Evolutionary conservation across 1,140 invertebrate genomes (phyloP).

Genomic region (Sarcophaga bullata): DNA sequence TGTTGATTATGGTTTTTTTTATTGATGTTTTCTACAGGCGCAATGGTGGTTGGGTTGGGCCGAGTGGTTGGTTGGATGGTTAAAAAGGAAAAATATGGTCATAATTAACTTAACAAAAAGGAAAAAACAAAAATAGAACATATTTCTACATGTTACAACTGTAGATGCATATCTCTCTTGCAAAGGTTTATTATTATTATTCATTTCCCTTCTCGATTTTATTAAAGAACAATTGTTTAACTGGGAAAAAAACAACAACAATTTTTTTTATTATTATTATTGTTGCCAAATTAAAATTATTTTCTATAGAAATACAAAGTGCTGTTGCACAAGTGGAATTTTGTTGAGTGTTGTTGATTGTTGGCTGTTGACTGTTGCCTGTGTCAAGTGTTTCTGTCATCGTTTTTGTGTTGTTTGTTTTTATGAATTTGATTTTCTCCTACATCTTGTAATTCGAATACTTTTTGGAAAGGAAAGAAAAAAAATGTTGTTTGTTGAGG

Average conservation of each 20-base stretch:
- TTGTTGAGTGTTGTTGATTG: not conserved
- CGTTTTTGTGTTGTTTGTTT: too few relatives aligned
- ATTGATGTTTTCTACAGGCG: too few relatives aligned
- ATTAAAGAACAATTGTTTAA: not conserved
- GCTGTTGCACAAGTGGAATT: not conserved
- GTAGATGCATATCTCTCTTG: too few relatives aligned
- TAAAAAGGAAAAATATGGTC: not conserved
- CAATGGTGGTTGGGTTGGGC: not conserved
- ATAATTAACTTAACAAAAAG: conserved; percentile 3
- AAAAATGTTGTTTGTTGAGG: not conserved
- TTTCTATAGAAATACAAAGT: conserved; percentile 1
- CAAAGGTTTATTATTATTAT: not conserved
- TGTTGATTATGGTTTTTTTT: not conserved
- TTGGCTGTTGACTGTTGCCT: not conserved
- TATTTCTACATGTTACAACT: too few relatives aligned
- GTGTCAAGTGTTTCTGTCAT: conserved; percentile 17
- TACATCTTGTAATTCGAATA: too few relatives aligned
- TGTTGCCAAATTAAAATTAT: not conserved
- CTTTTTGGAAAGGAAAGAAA: too few relatives aligned
- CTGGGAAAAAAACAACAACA: not conserved
- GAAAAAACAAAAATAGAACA: too few relatives aligned
- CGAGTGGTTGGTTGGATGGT: not conserved
- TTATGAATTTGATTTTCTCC: too few relatives aligned
- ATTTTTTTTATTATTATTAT: too few relatives aligned
- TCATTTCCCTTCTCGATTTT: not conserved